phyloP scores from a whole-genome alignment of 2,113 vertebrate genomes.

The Cygnus atratus region DNA sequence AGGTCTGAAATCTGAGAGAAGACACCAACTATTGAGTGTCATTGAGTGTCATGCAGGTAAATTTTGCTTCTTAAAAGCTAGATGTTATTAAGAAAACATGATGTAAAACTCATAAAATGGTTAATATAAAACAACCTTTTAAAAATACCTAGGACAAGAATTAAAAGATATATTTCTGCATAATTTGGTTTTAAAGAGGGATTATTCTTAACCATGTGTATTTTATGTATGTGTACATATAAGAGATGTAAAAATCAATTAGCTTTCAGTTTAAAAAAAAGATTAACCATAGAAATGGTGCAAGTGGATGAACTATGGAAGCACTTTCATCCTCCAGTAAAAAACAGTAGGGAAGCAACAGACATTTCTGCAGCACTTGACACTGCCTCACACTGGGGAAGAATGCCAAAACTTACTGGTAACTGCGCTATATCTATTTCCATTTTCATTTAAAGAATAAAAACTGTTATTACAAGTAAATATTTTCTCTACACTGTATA shows the following conservation, averaged over 20 bases:
- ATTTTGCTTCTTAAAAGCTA: not conserved
- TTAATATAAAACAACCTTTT: not conserved
- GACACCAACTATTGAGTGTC: not conserved
- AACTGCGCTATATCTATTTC: not conserved
- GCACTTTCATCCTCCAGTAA: not conserved
- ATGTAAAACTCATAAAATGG: not conserved
- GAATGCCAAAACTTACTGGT: not conserved
- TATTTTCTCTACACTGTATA: not conserved
- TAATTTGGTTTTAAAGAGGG: not conserved
- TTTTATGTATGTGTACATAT: not conserved
- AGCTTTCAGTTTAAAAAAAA: not conserved
- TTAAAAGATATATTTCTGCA: not conserved
- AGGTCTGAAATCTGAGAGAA: not conserved
- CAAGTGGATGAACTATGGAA: not conserved
- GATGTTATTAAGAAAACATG: not conserved
- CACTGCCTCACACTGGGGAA: not conserved
- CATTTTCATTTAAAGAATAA: not conserved
- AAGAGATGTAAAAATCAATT: not conserved
- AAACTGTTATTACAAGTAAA: not conserved
- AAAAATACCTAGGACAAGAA: fast-evolving
- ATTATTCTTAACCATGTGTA: not conserved
- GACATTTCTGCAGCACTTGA: not conserved
- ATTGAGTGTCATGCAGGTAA: not conserved
- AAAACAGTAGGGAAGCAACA: not conserved
- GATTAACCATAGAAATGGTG: not conserved